Conservation (phyloP, 2,888 invertebrate genomes). For the Leucoptera coffeella region DNA sequence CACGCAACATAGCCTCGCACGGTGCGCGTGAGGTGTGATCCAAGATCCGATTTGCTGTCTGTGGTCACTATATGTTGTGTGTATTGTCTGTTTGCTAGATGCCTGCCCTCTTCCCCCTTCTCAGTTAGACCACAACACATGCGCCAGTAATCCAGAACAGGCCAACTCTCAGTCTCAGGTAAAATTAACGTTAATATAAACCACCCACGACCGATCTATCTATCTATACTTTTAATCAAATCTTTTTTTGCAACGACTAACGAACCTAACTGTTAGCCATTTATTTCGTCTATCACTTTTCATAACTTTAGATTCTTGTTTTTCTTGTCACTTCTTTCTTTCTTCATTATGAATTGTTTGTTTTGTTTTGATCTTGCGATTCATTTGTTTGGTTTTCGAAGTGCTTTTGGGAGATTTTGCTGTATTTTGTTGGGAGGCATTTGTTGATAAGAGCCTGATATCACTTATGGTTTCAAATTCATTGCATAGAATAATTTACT, state of each 20-base stretch:
- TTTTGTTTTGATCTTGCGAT: conserved; percentile 21
- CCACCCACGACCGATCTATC: conserved; percentile 40
- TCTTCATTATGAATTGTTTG: conserved; percentile 19
- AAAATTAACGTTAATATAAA: conserved; percentile 46
- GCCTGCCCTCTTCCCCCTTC: conserved; percentile 86
- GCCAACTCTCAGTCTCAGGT: conserved; percentile 54
- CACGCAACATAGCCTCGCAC: conserved; percentile 46
- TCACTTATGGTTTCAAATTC: too few species aligned
- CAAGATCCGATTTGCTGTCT: conserved; percentile 50
- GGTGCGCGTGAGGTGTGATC: conserved; percentile 49
- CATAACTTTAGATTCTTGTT: conserved; percentile 37
- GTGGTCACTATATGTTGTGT: conserved; percentile 62
- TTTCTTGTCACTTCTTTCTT: conserved; percentile 26
- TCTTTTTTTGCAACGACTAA: conserved; percentile 26
- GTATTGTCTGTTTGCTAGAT: conserved; percentile 92
- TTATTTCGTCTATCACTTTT: conserved; percentile 42
- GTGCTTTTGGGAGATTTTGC: too few species aligned
- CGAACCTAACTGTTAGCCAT: conserved; percentile 28
- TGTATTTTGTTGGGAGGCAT: too few species aligned
- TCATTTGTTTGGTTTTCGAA: conserved; percentile 35
- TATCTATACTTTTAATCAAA: conserved; percentile 12
- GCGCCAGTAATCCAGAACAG: conserved; percentile 66
- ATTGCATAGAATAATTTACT: conserved; percentile 34
- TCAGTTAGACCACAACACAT: conserved; percentile 83
- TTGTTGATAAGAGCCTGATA: too few species aligned